Evolutionary conservation across 2,888 invertebrate species (phyloP).

Genomic region (Drosophila subsilvestris): DNA sequence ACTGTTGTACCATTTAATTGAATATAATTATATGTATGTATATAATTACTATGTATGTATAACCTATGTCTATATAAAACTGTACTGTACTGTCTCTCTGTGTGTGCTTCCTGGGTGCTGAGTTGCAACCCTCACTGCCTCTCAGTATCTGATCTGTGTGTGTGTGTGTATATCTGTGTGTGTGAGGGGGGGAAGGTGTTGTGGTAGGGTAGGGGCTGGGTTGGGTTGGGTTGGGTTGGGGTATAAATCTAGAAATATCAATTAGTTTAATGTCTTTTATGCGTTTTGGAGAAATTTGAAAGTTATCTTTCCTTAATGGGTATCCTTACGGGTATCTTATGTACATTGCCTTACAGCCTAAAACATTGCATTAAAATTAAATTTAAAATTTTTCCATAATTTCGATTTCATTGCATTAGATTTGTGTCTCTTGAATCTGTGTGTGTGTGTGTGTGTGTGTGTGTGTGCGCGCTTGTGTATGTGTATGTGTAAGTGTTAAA

Average conservation of each 20-base stretch:
- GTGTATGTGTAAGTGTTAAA: slow-evolving; percentile 22
- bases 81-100: slow-evolving; percentile 28
- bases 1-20: slow-evolving; percentile 57
- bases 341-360: slow-evolving; percentile 54
- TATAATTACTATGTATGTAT: slow-evolving; percentile 41
- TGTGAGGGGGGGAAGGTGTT: slow-evolving; percentile 1
- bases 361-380: slow-evolving; percentile 49
- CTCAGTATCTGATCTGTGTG: too few relatives aligned
- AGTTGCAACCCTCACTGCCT: background rate
- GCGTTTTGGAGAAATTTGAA: slow-evolving; percentile 64
- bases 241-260: slow-evolving; percentile 36
- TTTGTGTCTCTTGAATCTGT: background rate
- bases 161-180: slow-evolving; percentile 8
- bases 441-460: slow-evolving; percentile 15
- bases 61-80: slow-evolving; percentile 51
- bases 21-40: slow-evolving; percentile 39
- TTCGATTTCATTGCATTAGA: slow-evolving; percentile 33
- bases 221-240: slow-evolving; percentile 6
- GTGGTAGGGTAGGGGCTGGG: background rate
- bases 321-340: slow-evolving; percentile 43
- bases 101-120: slow-evolving; percentile 11
- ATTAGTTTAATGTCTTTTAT: slow-evolving; percentile 72
- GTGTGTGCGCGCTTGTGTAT: slow-evolving; percentile 18
- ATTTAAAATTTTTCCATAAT: slow-evolving; percentile 59
- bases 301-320: slow-evolving; percentile 49